Evolutionary conservation across 1,140 invertebrate species (phyloP), one percentile per base, ranked within the genome.

Genomic region (Orchestia grillus): DNA sequence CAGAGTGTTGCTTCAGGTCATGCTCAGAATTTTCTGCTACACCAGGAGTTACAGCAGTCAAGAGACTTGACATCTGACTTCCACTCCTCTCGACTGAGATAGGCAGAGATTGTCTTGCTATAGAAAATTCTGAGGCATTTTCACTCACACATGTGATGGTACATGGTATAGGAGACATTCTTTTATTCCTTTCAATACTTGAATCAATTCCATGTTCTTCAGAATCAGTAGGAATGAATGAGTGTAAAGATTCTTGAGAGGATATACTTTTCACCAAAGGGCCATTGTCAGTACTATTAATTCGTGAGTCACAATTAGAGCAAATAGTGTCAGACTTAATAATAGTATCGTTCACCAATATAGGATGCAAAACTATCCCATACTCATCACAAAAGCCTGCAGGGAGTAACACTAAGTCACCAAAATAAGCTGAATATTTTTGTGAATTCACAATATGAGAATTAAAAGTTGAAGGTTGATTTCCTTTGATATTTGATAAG

Each of bases 371-470:
- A 44, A 47, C 40, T 15, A 45, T 28, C 40, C 44, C 92, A 47
- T 47, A 94, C 40, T 94, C 92, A 44, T 94, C 40, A 47, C 92
- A 94, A 40, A 94, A 94, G 41, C 92, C 92, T 19, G 92, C 47
- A n/a, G 92, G 92, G 3, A 94, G 44, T n/a, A 94, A 44, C 0
- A 94, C 41, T 15, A 45, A 28, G 40, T 94, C 92, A 94, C 41
- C 40, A 42, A 94, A n/a, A 94, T 94, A 45, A 6, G 92, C 44
- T 45, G 92, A 94, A 45, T 47, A 94, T 40, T 94, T 91, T 91
- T 44, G 19, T 0, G 15, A 28, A 11, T 91, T 42, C 11, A 91
- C 16, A 91, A 91, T 42, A 91, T 91, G 88, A 42, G 44, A 91
- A 42, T 23, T 91, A 11, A 44, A 43, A 16, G 44, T 91, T 42